Evolutionary conservation across 2,888 invertebrate species (phyloP).

Genomic region (Coenonympha glycerion): DNA sequence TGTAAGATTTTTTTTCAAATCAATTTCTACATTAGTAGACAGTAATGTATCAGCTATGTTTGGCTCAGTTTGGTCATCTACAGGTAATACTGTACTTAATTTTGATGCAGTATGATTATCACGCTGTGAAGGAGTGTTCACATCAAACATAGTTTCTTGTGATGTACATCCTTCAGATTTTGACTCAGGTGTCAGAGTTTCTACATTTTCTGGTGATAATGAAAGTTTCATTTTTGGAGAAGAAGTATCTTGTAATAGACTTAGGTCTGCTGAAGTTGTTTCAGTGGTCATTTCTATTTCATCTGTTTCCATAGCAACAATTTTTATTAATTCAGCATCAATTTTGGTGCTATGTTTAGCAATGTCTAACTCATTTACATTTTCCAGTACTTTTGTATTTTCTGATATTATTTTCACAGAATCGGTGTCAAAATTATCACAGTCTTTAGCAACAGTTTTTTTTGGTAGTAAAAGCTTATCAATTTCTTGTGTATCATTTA

Average conservation of each 20-base stretch:
- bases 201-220: neutral
- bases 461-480: slow-evolving; percentile 1
- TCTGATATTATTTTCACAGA: neutral
- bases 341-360: neutral
- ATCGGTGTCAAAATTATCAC: neutral
- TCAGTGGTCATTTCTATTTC: neutral
- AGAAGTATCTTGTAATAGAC: neutral
- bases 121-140: neutral
- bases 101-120: neutral
- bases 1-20: neutral
- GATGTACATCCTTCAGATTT: neutral
- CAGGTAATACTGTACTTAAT: too few species aligned
- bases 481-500: slow-evolving; percentile 1
- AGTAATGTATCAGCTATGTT: neutral
- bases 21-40: neutral
- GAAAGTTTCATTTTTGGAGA: neutral
- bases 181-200: neutral
- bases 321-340: neutral
- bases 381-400: neutral
- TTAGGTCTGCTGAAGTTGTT: too few species aligned
- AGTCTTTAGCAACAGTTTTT: neutral
- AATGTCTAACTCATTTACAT: neutral
- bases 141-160: neutral
- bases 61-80: neutral
- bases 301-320: neutral